phyloP scores from a whole-genome alignment of 2,888 invertebrate genomes.

The Druceiella hillmani region DNA sequence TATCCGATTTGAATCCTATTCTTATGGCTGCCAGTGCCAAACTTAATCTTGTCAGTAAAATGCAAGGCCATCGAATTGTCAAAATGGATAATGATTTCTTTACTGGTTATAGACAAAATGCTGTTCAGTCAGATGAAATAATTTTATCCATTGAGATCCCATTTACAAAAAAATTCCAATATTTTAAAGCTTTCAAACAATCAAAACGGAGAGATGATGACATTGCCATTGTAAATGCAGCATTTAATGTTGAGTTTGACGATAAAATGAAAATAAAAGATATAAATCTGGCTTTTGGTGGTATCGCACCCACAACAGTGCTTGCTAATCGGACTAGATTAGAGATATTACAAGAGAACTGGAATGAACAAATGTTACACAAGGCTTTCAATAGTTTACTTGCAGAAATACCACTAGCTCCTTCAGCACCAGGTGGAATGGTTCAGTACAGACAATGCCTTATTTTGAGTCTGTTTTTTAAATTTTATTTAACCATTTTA shows the following conservation, averaged over 20 bases:
- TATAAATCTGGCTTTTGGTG: conserved; percentile 76
- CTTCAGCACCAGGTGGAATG: conserved; percentile 81
- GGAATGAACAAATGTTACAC: conserved; percentile 64
- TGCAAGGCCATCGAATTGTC: conserved; percentile 52
- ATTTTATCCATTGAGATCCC: conserved; percentile 70
- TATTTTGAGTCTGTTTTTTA: conserved; percentile 71
- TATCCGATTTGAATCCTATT: conserved; percentile 92
- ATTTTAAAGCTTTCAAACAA: conserved; percentile 76
- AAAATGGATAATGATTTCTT: conserved; percentile 74
- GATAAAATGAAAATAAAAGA: conserved; percentile 50
- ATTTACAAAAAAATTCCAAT: conserved; percentile 60
- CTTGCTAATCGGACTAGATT: conserved; percentile 66
- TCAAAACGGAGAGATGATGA: conserved; percentile 84
- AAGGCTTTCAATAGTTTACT: conserved; percentile 58
- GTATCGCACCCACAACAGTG: conserved; percentile 89
- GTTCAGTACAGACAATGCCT: conserved; percentile 70
- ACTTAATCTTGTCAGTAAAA: conserved; percentile 55
- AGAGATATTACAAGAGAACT: conserved; percentile 54
- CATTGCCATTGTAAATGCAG: conserved; percentile 83
- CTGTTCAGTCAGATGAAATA: conserved; percentile 65
- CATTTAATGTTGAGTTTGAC: conserved; percentile 63
- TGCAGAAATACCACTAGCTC: conserved; percentile 72
- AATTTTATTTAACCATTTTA: conserved; percentile 60
- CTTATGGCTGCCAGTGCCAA: conserved; percentile 80
- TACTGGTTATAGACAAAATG: conserved; percentile 70